Conservation (phyloP, 2,888 invertebrate species). For the Seira ritae region DNA sequence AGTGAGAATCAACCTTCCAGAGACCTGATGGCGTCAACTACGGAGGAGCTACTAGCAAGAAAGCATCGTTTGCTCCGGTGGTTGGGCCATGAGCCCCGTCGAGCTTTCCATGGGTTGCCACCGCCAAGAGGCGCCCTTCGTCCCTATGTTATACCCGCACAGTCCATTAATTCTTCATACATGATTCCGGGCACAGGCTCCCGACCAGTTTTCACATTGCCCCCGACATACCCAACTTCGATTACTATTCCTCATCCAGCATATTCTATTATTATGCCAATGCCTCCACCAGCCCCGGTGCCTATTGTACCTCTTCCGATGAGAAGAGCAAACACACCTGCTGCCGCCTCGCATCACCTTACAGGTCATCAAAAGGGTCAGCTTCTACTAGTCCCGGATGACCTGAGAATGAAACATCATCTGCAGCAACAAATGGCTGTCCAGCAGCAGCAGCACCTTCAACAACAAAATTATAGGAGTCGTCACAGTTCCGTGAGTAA, state of each 20-base stretch:
- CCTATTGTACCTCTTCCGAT: conserved; percentile 44
- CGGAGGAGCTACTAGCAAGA: conserved; percentile 68
- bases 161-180: conserved; percentile 36
- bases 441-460: conserved; percentile 38
- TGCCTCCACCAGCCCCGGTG: conserved; percentile 36
- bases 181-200: conserved; percentile 22
- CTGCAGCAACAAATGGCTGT: too few relatives aligned
- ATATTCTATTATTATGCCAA: conserved; percentile 48
- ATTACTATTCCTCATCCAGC: conserved; percentile 55
- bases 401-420: conserved; percentile 38
- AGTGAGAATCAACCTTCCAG: conserved; percentile 67
- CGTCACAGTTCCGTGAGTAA: conserved; percentile 45
- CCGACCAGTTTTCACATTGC: conserved; percentile 33
- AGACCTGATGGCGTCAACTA: conserved; percentile 39
- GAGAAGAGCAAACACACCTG: conserved; percentile 35
- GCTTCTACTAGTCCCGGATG: conserved; percentile 42
- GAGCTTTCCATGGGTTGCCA: conserved; percentile 34
- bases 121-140: conserved; percentile 33
- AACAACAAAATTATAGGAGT: conserved; percentile 23
- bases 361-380: conserved; percentile 18
- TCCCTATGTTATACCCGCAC: conserved; percentile 42
- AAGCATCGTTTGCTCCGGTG: conserved; percentile 69
- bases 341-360: conserved; percentile 26
- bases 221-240: conserved; percentile 41
- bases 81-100: conserved; percentile 66